phyloP scores from a whole-genome alignment of 2,888 invertebrate species.

The Oasisia sp. region DNA sequence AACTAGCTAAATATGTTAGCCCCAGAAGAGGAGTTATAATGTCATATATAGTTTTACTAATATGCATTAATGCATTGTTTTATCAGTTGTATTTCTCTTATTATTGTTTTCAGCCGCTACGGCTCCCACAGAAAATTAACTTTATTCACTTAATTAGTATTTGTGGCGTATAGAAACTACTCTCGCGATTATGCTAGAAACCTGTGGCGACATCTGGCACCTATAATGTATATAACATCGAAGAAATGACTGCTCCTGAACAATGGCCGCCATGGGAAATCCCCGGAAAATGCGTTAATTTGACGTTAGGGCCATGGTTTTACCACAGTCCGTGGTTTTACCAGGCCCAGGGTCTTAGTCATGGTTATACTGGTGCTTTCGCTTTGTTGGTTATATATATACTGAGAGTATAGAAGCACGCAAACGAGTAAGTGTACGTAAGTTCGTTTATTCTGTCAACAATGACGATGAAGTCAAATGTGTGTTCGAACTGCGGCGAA shows the following conservation, averaged over 20 bases:
- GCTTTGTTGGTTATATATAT: not conserved
- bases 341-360: not conserved
- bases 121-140: no score
- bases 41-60: no score
- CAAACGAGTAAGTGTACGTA: not conserved
- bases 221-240: not conserved
- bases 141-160: no score
- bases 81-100: no score
- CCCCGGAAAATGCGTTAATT: not conserved
- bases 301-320: not conserved
- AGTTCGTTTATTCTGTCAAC: not conserved
- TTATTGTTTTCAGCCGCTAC: no score
- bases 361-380: not conserved
- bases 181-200: no score
- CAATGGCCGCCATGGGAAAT: not conserved
- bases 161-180: no score
- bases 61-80: no score
- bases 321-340: not conserved
- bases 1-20: no score
- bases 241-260: not conserved
- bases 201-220: not conserved
- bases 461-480: not conserved
- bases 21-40: no score
- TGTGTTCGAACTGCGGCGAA: conserved; percentile 2
- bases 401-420: not conserved